Evolutionary conservation across 2,113 vertebrate species (phyloP).

Genomic region (Mobula birostris): DNA sequence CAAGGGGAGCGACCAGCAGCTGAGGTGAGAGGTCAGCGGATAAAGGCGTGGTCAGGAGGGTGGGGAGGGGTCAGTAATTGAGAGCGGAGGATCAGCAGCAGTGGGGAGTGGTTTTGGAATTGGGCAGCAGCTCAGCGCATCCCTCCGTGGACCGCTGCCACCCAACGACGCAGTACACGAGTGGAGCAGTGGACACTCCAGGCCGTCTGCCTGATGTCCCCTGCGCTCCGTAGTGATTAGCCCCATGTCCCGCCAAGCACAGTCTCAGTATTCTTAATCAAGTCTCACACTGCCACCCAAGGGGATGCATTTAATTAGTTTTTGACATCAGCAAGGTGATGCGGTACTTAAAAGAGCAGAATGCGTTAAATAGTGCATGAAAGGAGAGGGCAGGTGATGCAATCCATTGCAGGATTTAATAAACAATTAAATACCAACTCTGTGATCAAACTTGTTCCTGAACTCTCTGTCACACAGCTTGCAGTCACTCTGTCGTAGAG

Average conservation of each 20-base stretch:
- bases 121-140: too few relatives aligned
- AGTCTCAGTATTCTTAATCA: neutral
- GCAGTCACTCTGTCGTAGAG: neutral
- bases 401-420: neutral
- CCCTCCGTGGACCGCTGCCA: too few relatives aligned
- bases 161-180: too few relatives aligned
- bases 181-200: too few relatives aligned
- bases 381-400: neutral
- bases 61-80: too few relatives aligned
- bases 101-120: too few relatives aligned
- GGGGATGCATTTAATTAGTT: constrained; percentile 15
- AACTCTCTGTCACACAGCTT: neutral
- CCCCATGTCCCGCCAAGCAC: neutral
- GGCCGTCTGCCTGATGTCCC: neutral
- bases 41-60: too few relatives aligned
- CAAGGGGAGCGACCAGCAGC: too few relatives aligned
- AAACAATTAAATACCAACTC: neutral
- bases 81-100: too few relatives aligned
- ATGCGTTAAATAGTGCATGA: neutral
- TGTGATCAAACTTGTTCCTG: neutral
- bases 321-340: neutral
- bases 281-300: neutral
- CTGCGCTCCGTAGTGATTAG: neutral
- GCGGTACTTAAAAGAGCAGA: neutral
- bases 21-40: too few relatives aligned